Evolutionary conservation across 2,113 vertebrate genomes (phyloP).

Genomic region (Fregata magnificens): DNA sequence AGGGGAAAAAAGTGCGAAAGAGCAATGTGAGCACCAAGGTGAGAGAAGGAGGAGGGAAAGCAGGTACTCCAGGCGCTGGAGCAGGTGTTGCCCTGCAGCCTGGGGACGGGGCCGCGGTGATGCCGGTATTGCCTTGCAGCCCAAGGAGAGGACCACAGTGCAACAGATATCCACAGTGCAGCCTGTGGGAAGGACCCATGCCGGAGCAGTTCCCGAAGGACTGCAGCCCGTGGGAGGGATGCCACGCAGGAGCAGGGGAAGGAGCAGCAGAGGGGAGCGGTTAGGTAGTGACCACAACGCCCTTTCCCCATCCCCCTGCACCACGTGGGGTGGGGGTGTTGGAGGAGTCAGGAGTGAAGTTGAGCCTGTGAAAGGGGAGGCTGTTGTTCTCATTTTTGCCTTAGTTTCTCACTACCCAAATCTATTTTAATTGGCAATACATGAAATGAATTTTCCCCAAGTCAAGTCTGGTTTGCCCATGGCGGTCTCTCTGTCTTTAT

Average conservation of each 20-base stretch:
- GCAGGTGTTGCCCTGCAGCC: neutral
- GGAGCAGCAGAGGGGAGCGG: accelerated
- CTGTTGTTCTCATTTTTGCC: neutral
- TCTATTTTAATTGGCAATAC: neutral
- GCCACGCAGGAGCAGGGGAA: neutral
- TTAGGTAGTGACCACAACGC: too few relatives aligned
- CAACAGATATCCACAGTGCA: neutral
- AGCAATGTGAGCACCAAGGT: neutral
- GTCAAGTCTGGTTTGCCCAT: neutral
- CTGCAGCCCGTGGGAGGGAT: neutral
- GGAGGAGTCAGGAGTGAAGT: neutral
- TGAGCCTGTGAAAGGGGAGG: neutral
- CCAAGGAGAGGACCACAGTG: accelerated
- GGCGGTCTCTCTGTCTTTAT: neutral
- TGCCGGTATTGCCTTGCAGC: neutral
- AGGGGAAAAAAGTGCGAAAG: neutral
- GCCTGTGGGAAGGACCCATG: accelerated
- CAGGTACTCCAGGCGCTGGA: neutral
- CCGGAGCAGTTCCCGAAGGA: neutral
- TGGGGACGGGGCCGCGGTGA: neutral
- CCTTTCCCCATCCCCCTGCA: neutral
- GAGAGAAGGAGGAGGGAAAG: neutral
- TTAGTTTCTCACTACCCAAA: neutral
- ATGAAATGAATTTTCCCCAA: neutral
- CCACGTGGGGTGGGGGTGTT: accelerated